Evolutionary conservation across 2,888 invertebrate species (phyloP).

Genomic region (Agrotis ipsilon): DNA sequence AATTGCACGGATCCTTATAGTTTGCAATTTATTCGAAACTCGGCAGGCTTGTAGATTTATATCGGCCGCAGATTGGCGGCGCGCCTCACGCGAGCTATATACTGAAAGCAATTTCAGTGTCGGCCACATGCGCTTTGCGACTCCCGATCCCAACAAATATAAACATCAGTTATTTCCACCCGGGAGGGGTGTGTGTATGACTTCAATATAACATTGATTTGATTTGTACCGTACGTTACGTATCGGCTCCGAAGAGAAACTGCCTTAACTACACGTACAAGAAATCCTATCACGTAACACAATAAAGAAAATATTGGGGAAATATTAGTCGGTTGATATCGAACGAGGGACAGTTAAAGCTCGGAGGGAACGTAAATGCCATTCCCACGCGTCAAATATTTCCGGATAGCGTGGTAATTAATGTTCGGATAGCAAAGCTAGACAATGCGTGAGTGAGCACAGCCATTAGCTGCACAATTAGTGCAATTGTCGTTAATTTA

Average conservation of each 20-base stretch:
- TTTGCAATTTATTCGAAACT: conserved; percentile 87
- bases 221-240: conserved; percentile 66
- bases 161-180: conserved; percentile 77
- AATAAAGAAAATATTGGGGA: conserved; percentile 77
- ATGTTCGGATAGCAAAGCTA: conserved; percentile 80
- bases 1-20: conserved; percentile 83
- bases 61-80: conserved; percentile 84
- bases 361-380: conserved; percentile 68
- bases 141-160: conserved; percentile 68
- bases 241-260: conserved; percentile 56
- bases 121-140: conserved; percentile 75
- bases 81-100: conserved; percentile 82
- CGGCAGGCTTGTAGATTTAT: conserved; percentile 86
- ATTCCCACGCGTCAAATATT: conserved; percentile 82
- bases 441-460: conserved; percentile 85
- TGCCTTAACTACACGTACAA: conserved; percentile 55
- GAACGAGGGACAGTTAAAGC: conserved; percentile 61
- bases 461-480: conserved; percentile 89
- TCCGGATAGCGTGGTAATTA: conserved; percentile 81
- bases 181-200: conserved; percentile 69
- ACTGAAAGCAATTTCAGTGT: conserved; percentile 84
- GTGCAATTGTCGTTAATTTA: conserved; percentile 90
- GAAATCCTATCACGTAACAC: conserved; percentile 81
- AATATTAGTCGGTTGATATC: conserved; percentile 67
- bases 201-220: conserved; percentile 79